These are phyloP conservation scores for Alfaro cultratus DNA, from an alignment of 2,797 vertebrate species.

Conservation along the genomic window DNA sequence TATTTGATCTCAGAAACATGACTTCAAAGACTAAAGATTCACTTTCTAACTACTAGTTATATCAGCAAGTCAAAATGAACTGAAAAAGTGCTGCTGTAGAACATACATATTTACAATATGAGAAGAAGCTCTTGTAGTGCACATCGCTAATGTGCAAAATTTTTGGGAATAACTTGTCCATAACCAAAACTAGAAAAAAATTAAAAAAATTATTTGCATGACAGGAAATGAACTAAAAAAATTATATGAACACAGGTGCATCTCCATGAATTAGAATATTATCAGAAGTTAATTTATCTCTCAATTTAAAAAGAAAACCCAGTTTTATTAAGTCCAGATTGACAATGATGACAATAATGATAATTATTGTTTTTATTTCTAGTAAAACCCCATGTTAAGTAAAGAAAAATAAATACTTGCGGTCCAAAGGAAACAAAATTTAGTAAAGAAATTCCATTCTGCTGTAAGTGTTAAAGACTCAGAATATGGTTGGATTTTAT, in stretches of 20 bases:
- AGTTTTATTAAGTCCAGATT: not conserved
- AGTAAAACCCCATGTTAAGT: not conserved
- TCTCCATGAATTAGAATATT: not conserved
- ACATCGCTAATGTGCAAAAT: not conserved
- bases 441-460: not conserved
- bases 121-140: not conserved
- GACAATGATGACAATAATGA: not conserved
- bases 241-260: not conserved
- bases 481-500: not conserved
- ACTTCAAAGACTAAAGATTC: slow-evolving; percentile 12
- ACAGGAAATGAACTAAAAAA: not conserved
- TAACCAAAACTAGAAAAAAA: not conserved
- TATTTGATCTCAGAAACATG: slow-evolving; percentile 12
- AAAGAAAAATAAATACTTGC: too few species aligned
- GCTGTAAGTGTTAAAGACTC: not conserved
- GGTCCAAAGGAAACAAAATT: too few species aligned
- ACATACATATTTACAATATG: not conserved
- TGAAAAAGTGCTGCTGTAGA: not conserved
- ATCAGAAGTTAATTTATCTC: not conserved
- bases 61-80: not conserved
- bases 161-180: not conserved
- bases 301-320: not conserved
- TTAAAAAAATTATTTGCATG: not conserved
- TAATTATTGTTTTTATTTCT: not conserved
- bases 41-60: not conserved